phyloP scores from a whole-genome alignment of 2,797 vertebrate genomes.

The Chelon labrosus region DNA sequence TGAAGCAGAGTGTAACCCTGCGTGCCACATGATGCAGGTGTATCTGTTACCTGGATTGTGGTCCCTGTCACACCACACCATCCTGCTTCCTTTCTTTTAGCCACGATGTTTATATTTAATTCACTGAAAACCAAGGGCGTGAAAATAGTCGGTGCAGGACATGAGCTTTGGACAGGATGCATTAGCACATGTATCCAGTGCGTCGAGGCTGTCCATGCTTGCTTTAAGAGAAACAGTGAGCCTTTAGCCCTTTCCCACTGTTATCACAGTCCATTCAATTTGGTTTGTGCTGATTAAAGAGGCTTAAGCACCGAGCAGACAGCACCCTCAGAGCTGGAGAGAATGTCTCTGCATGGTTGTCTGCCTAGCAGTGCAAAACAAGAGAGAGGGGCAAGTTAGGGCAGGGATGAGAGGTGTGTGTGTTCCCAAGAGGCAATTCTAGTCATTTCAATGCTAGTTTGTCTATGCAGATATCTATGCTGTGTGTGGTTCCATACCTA shows the following conservation, averaged over 20 bases:
- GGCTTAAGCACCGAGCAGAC: slow-evolving; percentile 75
- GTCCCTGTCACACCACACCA: slow-evolving; percentile 24
- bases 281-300: slow-evolving; percentile 61
- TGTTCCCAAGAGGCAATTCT: slow-evolving; percentile 50
- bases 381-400: slow-evolving; percentile 75
- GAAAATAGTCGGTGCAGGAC: slow-evolving; percentile 19
- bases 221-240: slow-evolving; percentile 12
- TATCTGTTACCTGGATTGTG: slow-evolving; percentile 59
- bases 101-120: slow-evolving; percentile 58
- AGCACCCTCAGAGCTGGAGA: slow-evolving; percentile 51
- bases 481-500: neutral
- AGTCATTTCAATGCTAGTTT: slow-evolving; percentile 34
- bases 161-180: slow-evolving; percentile 5
- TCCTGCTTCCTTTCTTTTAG: slow-evolving; percentile 26
- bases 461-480: neutral
- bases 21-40: slow-evolving; percentile 45
- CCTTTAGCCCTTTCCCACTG: slow-evolving; percentile 50
- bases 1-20: slow-evolving; percentile 43
- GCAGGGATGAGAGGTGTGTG: slow-evolving; percentile 66
- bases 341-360: slow-evolving; percentile 60
- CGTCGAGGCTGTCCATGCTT: neutral
- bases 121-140: slow-evolving; percentile 45
- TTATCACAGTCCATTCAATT: slow-evolving; percentile 43
- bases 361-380: slow-evolving; percentile 65
- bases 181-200: neutral